Evolutionary conservation across 2,888 invertebrate species (phyloP), one percentile per base, ranked within the genome.

Genomic region (Pristionchus mayeri): DNA sequence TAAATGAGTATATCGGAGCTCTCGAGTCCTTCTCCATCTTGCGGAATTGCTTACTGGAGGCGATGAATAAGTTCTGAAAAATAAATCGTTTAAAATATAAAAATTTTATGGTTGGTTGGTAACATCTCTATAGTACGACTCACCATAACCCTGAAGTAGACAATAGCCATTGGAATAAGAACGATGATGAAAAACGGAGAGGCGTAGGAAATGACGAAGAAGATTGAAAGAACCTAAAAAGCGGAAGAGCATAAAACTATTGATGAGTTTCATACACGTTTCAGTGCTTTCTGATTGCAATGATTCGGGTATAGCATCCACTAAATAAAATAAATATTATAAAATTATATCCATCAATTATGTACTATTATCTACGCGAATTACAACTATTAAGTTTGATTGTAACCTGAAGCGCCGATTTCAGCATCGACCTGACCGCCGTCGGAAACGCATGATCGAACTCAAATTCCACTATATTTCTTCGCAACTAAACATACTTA

Each of bases 111-210:
- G 13, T 44, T 44, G 4, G 16, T 18, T 13, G 54, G 7, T 21
- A 4, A 4, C 21, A 13, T 54, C n/a, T 21, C n/a, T 54, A 54
- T 7, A 4, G 44, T 44, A 44, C 34, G 48, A 83, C 85, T 63
- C 9, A 88, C 88, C 88, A 91, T 85, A 13, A 91, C 86, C 21
- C 88, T 67, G n/a, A 88, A 82, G 85, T 91, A 91, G 71, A 89
- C 40, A 13, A 88, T 34, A 3, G 87, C 75, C 13, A 91, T 83
- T 3, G 90, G 90, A 30, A 87, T 85, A 27, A 87, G 87, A 71
- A 87, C 85, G 27, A 90, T 21, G 16, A 89, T 54, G 81, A 91
- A 92, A 7, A 88, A 82, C 27, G 88, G 88, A 3, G 86, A 87
- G 27, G 88, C 86, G 76, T 85, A 86, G 30, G 86, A 88, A 54